phyloP scores from a whole-genome alignment of 2,888 invertebrate genomes.

The Agonopterix subpropinquella region DNA sequence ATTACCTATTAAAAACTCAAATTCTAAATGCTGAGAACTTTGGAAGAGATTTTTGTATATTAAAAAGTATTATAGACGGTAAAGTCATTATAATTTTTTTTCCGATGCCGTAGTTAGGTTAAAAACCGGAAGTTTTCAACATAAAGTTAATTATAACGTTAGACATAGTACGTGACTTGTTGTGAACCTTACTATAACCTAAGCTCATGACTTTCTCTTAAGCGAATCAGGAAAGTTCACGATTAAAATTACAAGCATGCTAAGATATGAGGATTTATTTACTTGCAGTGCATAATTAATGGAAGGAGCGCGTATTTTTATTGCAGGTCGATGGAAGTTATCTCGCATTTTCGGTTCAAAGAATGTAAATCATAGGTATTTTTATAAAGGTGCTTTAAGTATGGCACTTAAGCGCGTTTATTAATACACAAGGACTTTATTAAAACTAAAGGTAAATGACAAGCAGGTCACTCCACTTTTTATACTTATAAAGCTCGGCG shows the following conservation, averaged over 20 bases:
- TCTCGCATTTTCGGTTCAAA: constrained; percentile 28
- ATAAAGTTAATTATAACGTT: neutral
- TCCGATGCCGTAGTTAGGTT: neutral
- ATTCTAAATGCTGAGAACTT: too few species aligned
- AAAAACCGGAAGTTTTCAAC: neutral
- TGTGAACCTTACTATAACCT: constrained; percentile 6
- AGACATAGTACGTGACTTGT: neutral
- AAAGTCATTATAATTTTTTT: too few species aligned
- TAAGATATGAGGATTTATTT: constrained; percentile 18
- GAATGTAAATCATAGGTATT: constrained; percentile 24
- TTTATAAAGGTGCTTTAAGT: neutral
- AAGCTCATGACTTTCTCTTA: constrained; percentile 13
- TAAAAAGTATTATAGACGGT: too few species aligned
- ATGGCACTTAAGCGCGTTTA: constrained; percentile 17
- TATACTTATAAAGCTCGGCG: constrained; percentile 44
- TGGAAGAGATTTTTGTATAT: too few species aligned
- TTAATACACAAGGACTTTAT: constrained; percentile 32
- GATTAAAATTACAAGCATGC: constrained; percentile 14
- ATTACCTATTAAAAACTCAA: too few species aligned
- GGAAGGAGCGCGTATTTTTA: constrained; percentile 19
- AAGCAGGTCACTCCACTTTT: constrained; percentile 20
- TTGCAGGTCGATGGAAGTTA: constrained; percentile 24
- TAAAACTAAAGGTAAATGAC: constrained; percentile 25
- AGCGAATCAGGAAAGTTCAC: constrained; percentile 14
- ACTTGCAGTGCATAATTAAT: constrained; percentile 19